Conservation (phyloP, 1,140 invertebrate species). For the Drosophila guanche region DNA sequence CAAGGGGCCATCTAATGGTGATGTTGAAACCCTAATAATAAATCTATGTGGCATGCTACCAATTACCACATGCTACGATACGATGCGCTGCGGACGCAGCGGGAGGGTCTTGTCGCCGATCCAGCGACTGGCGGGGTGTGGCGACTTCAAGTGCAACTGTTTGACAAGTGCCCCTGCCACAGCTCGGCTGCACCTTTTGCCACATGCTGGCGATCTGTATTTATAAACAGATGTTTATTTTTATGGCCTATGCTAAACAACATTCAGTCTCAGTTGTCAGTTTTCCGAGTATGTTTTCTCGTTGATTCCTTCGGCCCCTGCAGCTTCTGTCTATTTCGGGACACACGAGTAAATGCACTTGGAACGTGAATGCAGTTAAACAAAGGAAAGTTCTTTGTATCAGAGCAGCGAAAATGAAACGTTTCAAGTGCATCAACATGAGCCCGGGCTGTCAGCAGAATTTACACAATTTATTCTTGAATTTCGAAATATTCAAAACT, state of each 20-base stretch:
- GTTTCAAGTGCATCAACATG: too few species aligned
- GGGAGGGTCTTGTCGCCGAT: constrained; percentile 51
- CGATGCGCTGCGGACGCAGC: constrained; percentile 45
- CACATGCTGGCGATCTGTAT: constrained; percentile 72
- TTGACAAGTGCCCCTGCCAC: constrained; percentile 23
- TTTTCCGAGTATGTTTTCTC: too few species aligned
- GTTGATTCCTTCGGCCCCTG: constrained; percentile 19
- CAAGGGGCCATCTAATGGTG: constrained; percentile 53
- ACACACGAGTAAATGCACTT: constrained; percentile 2
- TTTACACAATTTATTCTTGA: too few species aligned
- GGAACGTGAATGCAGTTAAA: background rate
- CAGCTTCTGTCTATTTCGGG: constrained; percentile 27
- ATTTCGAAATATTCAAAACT: too few species aligned
- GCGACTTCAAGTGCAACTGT: constrained; percentile 67
- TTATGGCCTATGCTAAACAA: constrained; percentile 6
- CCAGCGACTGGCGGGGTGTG: constrained; percentile 13
- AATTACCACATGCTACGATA: constrained; percentile 79
- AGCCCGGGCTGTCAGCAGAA: too few species aligned
- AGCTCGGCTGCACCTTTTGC: constrained; percentile 39
- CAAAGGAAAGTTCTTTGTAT: too few species aligned
- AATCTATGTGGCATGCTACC: constrained; percentile 46
- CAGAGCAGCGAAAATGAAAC: too few species aligned
- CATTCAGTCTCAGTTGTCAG: constrained; percentile 23
- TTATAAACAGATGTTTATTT: constrained; percentile 44
- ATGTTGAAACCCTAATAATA: constrained; percentile 52